Evolutionary conservation across 2,113 vertebrate species (phyloP), one percentile per base, ranked within the genome.

Genomic region (Menura novaehollandiae): DNA sequence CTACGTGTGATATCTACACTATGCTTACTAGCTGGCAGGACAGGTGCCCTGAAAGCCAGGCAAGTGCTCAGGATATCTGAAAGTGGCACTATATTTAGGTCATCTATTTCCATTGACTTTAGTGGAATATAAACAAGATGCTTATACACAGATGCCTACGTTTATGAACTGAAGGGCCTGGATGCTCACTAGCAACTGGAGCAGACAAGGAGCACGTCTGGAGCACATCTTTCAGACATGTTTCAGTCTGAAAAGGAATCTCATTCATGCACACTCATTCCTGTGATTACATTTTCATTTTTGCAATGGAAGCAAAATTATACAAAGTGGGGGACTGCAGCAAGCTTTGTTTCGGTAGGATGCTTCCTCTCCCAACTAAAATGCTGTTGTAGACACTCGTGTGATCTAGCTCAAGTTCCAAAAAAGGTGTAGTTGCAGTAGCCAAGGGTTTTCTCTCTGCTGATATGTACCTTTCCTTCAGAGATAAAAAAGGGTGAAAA

Each of bases 391-490:
- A 86, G 67, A 86, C 23, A 39, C 7, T 80, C 3, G 1, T 13
- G 11, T 3, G 2, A 39, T 47, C 59, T 59, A 35, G 11, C 35
- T 94, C 33, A 66, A 66, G 53, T 76, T 43, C 15, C 51, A 88
- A 53, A 88, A 78, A 74, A 39, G 5, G 21, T 15, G 13, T 47
- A 46, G 32, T 12, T 78, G 52, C 52, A 91, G 37, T 55, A 85
- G n/a, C 55, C 88, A 84, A 90, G 88, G 55, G 51, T 43, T 90
- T 95, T 94, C 41, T 86, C 15, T 80, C 91, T 95, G 62, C 30
- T 97, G 96, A 95, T 94, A 89, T 85, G 20, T 89, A 39, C 80
- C 43, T 85, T 83, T 30, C 20, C 46, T 89, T 67, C 51, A 80
- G 62, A 88, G 63, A 27, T 24, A 71, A 74, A 78, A 75, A 88